Percentiles rank a stretch among this genome's conserved stretches.
These are phyloP conservation scores for Tinea semifulvella DNA, from an alignment of 2,888 invertebrate genomes.

Conservation along the genomic window DNA sequence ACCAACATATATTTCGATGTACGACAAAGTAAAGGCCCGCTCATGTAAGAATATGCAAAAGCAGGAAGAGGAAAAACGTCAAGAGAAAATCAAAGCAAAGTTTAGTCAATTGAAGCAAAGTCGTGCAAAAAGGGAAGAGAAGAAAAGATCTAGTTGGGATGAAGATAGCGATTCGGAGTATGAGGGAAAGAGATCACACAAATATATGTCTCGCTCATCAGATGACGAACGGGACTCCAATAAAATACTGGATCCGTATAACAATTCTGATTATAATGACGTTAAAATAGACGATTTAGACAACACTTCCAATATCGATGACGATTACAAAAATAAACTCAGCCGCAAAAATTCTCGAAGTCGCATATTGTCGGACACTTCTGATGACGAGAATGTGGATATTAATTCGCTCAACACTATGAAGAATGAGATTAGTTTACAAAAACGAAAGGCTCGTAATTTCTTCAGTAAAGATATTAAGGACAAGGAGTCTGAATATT, in stretches of 20 bases:
- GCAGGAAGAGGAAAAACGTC: constrained; percentile 86
- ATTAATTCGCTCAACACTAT: constrained; percentile 43
- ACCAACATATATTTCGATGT: constrained; percentile 95
- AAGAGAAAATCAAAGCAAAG: constrained; percentile 88
- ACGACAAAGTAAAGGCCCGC: constrained; percentile 94
- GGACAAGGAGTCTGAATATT: background rate
- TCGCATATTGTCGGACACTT: constrained; percentile 81
- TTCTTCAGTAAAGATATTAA: constrained; percentile 1
- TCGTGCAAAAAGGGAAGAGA: constrained; percentile 86
- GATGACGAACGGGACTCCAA: constrained; percentile 58
- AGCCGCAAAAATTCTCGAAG: constrained; percentile 75
- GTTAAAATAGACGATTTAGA: constrained; percentile 58
- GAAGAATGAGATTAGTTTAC: constrained; percentile 68
- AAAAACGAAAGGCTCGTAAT: background rate
- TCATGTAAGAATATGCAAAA: constrained; percentile 95
- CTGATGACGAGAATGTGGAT: constrained; percentile 71
- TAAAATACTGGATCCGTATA: constrained; percentile 59
- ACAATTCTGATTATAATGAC: constrained; percentile 40
- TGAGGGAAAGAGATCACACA: constrained; percentile 44
- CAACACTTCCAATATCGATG: constrained; percentile 57
- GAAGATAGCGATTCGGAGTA: constrained; percentile 81
- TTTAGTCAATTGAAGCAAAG: constrained; percentile 89
- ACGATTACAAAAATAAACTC: constrained; percentile 63
- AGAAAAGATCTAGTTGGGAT: constrained; percentile 90
- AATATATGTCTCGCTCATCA: constrained; percentile 54